Evolutionary conservation across 2,113 vertebrate genomes (phyloP).

Genomic region (Channa maculata): DNA sequence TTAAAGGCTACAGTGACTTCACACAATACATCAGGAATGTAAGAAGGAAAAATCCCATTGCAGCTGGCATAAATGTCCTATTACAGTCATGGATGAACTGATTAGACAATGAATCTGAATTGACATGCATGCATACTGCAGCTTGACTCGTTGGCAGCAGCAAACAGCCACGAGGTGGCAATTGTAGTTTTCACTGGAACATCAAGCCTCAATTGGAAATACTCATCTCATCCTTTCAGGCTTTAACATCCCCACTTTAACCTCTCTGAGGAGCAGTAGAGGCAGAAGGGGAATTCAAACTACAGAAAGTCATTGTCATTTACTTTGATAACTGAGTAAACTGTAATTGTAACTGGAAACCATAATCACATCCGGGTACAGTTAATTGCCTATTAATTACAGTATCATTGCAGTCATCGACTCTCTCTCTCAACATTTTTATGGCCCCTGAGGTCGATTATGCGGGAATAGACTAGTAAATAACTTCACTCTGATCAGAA

Average conservation of each 20-base stretch:
- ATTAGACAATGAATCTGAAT: too few species aligned
- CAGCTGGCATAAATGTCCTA: too few species aligned
- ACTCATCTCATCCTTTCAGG: not conserved
- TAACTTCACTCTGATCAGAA: slow-evolving; percentile 45
- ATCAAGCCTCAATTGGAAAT: not conserved
- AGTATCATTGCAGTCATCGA: slow-evolving; percentile 1
- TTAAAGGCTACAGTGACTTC: too few species aligned
- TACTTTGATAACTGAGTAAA: slow-evolving; percentile 19
- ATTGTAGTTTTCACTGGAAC: not conserved
- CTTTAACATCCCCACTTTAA: not conserved
- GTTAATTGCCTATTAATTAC: slow-evolving; percentile 59
- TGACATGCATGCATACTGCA: too few species aligned
- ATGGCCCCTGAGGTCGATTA: slow-evolving; percentile 15
- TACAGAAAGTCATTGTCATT: slow-evolving; percentile 3
- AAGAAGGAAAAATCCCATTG: too few species aligned
- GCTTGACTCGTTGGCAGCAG: too few species aligned
- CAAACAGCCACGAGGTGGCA: too few species aligned
- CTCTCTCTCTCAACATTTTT: not conserved
- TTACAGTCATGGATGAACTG: too few species aligned
- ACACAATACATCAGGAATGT: too few species aligned
- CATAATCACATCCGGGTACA: slow-evolving; percentile 39
- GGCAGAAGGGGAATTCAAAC: not conserved
- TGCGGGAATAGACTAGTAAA: slow-evolving; percentile 23
- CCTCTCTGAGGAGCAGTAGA: not conserved
- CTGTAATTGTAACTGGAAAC: slow-evolving; percentile 45